A percentile compares a stretch with the other conserved stretches of the same genome.
These are phyloP conservation scores for Clivina fossor DNA, from an alignment of 2,888 invertebrate genomes.

Conservation along the genomic window DNA sequence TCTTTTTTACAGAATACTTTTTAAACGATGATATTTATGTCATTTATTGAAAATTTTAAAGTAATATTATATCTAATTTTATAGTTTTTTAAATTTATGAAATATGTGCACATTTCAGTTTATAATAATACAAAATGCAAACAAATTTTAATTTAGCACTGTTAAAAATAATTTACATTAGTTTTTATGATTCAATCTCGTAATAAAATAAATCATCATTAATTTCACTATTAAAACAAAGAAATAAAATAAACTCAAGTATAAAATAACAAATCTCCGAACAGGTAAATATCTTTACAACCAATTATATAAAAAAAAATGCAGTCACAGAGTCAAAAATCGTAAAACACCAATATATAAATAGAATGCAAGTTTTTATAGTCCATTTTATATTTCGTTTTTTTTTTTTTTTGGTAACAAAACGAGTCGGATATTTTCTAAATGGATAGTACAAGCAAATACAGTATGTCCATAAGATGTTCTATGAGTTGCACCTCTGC, in stretches of 20 bases:
- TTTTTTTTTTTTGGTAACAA: conserved; percentile 18
- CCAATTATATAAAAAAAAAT: conserved; percentile 29
- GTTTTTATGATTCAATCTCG: conserved; percentile 19
- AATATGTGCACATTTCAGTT: no score
- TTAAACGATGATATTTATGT: no score
- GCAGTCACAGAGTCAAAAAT: conserved; percentile 24
- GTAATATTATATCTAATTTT: no score
- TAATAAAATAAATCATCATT: conserved; percentile 24
- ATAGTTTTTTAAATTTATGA: no score
- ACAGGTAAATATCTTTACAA: conserved; percentile 26
- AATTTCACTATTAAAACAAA: conserved; percentile 9
- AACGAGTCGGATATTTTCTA: conserved; percentile 18
- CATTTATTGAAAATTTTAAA: no score
- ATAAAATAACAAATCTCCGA: conserved; percentile 17
- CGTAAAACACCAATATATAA: conserved; percentile 29
- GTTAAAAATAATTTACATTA: conserved; percentile 22
- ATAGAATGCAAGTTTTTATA: conserved; percentile 31
- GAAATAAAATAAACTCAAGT: conserved; percentile 10
- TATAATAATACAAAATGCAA: no score
- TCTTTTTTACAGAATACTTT: no score
- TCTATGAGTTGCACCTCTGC: conserved; percentile 18
- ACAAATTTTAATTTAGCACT: no score
- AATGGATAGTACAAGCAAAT: conserved; percentile 11
- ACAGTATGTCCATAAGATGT: not conserved
- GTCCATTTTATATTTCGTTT: conserved; percentile 4